These are phyloP conservation scores for Zaprionus inermis DNA, from an alignment of 1,140 invertebrate species.

Conservation along the genomic window DNA sequence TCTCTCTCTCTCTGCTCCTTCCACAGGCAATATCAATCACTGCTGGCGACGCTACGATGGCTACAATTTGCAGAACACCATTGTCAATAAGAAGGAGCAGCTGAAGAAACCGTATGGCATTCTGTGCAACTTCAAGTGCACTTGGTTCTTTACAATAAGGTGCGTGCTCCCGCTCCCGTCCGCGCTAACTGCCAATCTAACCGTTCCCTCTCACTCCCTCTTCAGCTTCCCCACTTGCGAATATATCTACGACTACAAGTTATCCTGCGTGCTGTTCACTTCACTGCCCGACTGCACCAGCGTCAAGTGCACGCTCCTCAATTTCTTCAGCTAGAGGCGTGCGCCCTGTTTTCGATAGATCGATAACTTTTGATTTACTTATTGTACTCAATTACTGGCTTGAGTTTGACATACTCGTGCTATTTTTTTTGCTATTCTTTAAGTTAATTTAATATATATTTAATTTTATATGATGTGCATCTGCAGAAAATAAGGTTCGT, in stretches of 20 bases:
- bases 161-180: slow-evolving; percentile 14
- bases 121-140: slow-evolving; percentile 82
- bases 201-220: background rate
- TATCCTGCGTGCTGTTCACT: slow-evolving; percentile 82
- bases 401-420: background rate
- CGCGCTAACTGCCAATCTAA: background rate
- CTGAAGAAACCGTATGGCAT: slow-evolving; percentile 83
- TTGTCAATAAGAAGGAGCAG: slow-evolving; percentile 82
- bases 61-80: slow-evolving; percentile 80
- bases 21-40: slow-evolving; percentile 77
- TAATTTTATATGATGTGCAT: slow-evolving; percentile 28
- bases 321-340: slow-evolving; percentile 70
- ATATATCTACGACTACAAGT: slow-evolving; percentile 82
- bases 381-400: slow-evolving; percentile 47
- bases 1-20: background rate
- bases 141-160: slow-evolving; percentile 83
- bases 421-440: slow-evolving; percentile 40
- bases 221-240: slow-evolving; percentile 79
- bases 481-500: background rate
- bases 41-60: slow-evolving; percentile 83
- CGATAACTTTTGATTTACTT: slow-evolving; percentile 29
- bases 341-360: background rate
- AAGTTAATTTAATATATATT: slow-evolving; percentile 34
- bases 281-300: slow-evolving; percentile 83
- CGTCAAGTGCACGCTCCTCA: slow-evolving; percentile 80